Evolutionary conservation across 1,140 invertebrate genomes (phyloP), one percentile per base, ranked within the genome.

Genomic region (Megathymus violae): DNA sequence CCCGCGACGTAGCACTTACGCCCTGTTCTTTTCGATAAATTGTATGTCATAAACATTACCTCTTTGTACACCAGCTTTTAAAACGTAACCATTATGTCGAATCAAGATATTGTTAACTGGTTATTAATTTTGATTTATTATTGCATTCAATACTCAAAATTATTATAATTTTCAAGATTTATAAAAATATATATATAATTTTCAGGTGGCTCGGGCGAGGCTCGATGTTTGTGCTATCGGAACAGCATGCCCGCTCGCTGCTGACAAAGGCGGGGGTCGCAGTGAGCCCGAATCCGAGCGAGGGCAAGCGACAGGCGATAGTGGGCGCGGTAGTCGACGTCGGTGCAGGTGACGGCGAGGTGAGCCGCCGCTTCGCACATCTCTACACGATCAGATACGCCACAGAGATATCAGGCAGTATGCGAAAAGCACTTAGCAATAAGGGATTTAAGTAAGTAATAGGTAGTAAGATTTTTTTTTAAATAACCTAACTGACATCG

Each of bases 211-310:
- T 98, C 5, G 94, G 95, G 11, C 92, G 97, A 38, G 97, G 97
- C 10, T 97, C 97, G 0, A 98, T 98, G 97, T 98, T 98, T 90
- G 96, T 99, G 1, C 94, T 97, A 67, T 98, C 97, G 0, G 86
- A 92, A 16, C 84, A 93, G 17, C 97, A 98, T 78, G 95, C 97
- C 61, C 89, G 93, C 0, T 13, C 91, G 58, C 90, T 98, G 50
- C 90, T 97, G 4, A 41, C 17, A 4, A 25, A 16, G n/a, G 51
- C 51, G 69, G 78, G 85, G 31, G 67, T 89, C 3, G 56, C 66
- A 40, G 48, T 52, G 16, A 14, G 22, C 4, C 16, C 11, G 31
- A 36, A 22, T 5, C 2, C 19, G 58, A 41, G 63, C 52, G 31
- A 51, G 4, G 58, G 44, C 4, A 46, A 50, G 16, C 48, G 63